Conservation (phyloP, 1,140 invertebrate species). For the Bombus confusus region DNA sequence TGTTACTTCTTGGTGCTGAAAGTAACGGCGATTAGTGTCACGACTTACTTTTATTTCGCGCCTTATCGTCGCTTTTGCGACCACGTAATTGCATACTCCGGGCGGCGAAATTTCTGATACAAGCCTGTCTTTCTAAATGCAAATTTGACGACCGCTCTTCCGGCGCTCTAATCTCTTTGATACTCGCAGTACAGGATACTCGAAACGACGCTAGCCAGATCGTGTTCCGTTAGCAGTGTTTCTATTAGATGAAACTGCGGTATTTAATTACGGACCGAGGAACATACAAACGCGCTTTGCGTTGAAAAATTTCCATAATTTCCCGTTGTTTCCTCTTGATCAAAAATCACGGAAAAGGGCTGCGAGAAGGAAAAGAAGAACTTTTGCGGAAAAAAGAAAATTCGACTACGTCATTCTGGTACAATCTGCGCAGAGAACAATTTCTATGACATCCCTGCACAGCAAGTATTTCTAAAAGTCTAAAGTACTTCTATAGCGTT, state of each 20-base stretch:
- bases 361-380: too few species aligned
- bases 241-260: neutral
- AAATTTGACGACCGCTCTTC: neutral
- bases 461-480: neutral
- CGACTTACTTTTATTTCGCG: neutral
- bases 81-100: conserved; percentile 1
- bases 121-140: conserved; percentile 2
- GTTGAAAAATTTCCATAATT: neutral
- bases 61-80: neutral
- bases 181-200: too few species aligned
- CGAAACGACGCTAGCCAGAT: neutral
- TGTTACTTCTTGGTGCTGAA: neutral
- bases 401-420: too few species aligned
- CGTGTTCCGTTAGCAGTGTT: neutral
- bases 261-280: neutral
- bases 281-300: neutral
- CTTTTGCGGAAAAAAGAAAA: too few species aligned
- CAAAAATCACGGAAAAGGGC: neutral
- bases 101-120: neutral
- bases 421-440: too few species aligned
- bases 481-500: neutral
- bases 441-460: too few species aligned
- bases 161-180: neutral
- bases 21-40: neutral
- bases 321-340: neutral